phyloP scores from a whole-genome alignment of 2,888 invertebrate species.

The Tiphia femorata region DNA sequence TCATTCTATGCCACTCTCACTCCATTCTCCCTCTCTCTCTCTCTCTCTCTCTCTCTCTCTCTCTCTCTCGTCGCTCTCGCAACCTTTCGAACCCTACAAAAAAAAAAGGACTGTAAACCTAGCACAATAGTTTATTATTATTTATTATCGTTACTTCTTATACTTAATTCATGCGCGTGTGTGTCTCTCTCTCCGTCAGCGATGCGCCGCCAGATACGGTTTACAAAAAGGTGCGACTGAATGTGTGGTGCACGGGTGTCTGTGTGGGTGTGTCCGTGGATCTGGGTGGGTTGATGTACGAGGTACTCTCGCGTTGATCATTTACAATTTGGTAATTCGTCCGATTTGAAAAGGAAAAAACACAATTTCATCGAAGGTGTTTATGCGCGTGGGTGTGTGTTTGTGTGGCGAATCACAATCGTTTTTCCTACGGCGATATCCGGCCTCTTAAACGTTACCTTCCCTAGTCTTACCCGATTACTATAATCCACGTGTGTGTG shows the following conservation, averaged over 20 bases:
- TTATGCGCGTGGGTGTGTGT: neutral
- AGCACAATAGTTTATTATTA: conserved; percentile 55
- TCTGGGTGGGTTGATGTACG: no score
- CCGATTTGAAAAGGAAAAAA: no score
- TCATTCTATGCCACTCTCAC: conserved; percentile 1
- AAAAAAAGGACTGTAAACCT: conserved; percentile 49
- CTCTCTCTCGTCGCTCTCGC: conserved; percentile 12
- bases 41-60: conserved; percentile 22
- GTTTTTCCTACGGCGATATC: no score
- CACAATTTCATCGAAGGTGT: neutral
- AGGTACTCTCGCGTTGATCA: no score
- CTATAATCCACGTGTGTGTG: no score
- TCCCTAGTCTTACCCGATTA: no score
- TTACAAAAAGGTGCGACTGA: conserved; percentile 20
- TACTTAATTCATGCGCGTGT: conserved; percentile 47
- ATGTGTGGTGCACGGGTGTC: conserved; percentile 4
- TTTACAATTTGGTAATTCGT: no score
- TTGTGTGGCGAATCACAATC: no score
- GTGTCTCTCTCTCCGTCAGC: conserved; percentile 36
- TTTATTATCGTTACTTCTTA: conserved; percentile 52
- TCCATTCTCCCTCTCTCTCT: conserved; percentile 11
- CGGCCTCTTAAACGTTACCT: no score
- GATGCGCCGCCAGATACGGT: conserved; percentile 38
- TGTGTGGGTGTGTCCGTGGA: no score
- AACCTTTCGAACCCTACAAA: conserved; percentile 46